Base-by-base conservation (phyloP, 2,797 vertebrate genomes). In the Chelonia mydas region DNA sequence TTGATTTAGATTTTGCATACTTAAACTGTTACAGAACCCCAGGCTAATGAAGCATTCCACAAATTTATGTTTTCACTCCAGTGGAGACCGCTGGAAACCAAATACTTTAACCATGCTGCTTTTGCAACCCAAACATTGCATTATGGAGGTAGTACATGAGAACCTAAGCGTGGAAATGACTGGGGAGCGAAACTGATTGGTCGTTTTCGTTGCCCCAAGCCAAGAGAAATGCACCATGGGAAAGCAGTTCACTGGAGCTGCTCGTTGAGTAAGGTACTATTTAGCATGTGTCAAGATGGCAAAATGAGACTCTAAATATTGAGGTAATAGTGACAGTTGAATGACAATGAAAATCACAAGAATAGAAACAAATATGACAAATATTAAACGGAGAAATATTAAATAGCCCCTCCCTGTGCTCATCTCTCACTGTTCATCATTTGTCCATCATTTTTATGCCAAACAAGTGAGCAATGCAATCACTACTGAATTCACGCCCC, bases 401-500 rank as follows among this genome's bases (percentile, higher is more conserved):
- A 9, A 54, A 31, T 83, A 76, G 11, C 45, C 59, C n/a, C 0
- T 47, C 6, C 3, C 31, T 12, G 0, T 27, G 51, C 93, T 94
- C 89, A 61, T 53, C 91, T 83, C 0, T 2, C 13, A 72, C n/a
- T 61, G 89, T 86, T 77, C 16, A 17, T 72, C 41, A 6, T 9
- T 27, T 90, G 90, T 25, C 87, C 4, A 0, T 95, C 59, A 1
- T 27, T 92, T 93, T 15, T 10, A 10, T 96, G 95, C 94, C 93
- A 89, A 93, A 84, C 90, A 93, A 93, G 85, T 13, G 86, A 94
- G 95, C 90, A 89, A 88, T 15, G 11, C 37, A 80, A 87, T 53
- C 95, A 3, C 81, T 74, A 3, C 84, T 68, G 95, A 87, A 81
- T 94, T 78, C 82, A 28, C 59, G 84, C 55, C 76, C 97, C 97